A percentile compares a stretch with the other conserved stretches of the same genome.
Conservation (phyloP, 2,797 vertebrate genomes). For the Hozukius guyotensis region DNA sequence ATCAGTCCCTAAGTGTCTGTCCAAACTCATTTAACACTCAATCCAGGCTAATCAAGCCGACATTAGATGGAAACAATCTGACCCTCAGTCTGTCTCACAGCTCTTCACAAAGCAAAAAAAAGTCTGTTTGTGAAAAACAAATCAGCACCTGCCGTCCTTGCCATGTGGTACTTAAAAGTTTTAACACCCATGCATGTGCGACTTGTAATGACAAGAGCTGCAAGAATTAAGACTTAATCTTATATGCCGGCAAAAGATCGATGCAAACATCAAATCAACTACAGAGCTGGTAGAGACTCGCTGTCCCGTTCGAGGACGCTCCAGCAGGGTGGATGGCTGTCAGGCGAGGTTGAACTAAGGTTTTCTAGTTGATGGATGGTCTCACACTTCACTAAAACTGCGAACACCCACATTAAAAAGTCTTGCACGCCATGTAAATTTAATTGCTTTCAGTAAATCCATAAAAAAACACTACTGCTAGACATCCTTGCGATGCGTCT, state of each 20-base stretch:
- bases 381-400: conserved; percentile 13
- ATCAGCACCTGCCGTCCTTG: background rate
- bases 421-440: conserved; percentile 12
- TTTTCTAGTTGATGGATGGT: conserved; percentile 19
- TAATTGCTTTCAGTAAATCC: conserved; percentile 25
- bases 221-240: background rate
- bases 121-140: background rate
- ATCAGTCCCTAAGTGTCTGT: conserved; percentile 56
- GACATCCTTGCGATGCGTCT: conserved; percentile 23
- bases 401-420: conserved; percentile 14
- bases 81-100: conserved; percentile 5
- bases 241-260: background rate
- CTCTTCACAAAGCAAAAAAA: background rate
- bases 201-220: background rate
- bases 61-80: conserved; percentile 35
- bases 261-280: background rate
- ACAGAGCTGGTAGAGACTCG: background rate
- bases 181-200: background rate
- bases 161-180: background rate
- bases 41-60: conserved; percentile 21
- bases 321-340: background rate
- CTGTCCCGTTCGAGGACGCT: background rate
- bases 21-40: conserved; percentile 48
- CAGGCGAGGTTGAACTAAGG: conserved; percentile 8
- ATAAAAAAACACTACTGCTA: conserved; percentile 1